Percentiles rank a stretch among this genome's conserved stretches.
Conservation (phyloP, 1,140 invertebrate genomes). For the Drosophila lacteicornis region DNA sequence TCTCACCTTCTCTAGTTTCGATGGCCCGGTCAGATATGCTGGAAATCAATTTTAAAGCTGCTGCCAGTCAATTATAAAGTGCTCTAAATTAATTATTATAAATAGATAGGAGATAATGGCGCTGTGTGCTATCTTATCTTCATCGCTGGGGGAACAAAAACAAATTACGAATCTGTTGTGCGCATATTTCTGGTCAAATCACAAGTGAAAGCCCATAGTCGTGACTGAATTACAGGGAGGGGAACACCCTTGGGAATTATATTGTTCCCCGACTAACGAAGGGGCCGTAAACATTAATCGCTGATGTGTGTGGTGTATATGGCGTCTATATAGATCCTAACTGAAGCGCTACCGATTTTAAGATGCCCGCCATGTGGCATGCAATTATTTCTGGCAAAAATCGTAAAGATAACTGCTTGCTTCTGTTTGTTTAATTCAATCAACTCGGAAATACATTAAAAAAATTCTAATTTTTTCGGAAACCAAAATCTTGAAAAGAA, state of each 20-base stretch:
- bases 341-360: constrained; percentile 12
- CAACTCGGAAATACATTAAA: background rate
- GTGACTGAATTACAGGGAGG: constrained; percentile 16
- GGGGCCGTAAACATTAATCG: constrained; percentile 17
- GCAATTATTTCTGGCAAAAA: constrained; percentile 21
- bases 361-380: constrained; percentile 15
- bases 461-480: background rate
- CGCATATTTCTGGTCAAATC: constrained; percentile 24
- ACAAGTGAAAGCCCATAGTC: constrained; percentile 10
- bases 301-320: constrained; percentile 7
- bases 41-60: constrained; percentile 22
- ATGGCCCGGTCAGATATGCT: constrained; percentile 22
- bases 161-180: constrained; percentile 38
- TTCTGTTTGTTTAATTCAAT: constrained; percentile 9
- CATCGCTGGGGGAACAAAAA: constrained; percentile 24
- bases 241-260: constrained; percentile 27
- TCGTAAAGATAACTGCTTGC: constrained; percentile 10
- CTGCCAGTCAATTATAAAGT: constrained; percentile 30
- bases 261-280: constrained; percentile 3
- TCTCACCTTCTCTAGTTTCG: constrained; percentile 21
- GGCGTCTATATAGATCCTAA: constrained; percentile 16
- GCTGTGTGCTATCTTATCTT: constrained; percentile 28
- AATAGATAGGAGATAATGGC: constrained; percentile 14
- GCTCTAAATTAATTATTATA: constrained; percentile 33
- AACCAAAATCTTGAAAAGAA: no score